A percentile compares a stretch with the other conserved stretches of the same genome.
Conservation (phyloP, 1,140 invertebrate species). For the Pseudomyrmex sp. region DNA sequence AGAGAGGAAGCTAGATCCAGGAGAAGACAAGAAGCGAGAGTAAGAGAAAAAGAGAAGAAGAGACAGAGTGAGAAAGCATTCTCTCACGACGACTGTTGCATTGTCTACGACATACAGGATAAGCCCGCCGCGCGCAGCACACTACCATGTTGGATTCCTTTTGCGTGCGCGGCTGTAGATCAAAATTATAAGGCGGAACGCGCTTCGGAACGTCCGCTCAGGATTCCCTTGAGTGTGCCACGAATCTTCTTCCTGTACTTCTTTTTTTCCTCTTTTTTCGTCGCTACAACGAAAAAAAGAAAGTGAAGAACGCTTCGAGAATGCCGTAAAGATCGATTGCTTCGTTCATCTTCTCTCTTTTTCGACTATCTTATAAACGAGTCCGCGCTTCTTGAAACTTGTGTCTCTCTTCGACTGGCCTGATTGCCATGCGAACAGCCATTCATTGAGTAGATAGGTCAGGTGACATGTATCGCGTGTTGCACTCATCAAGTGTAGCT, state of each 20-base stretch:
- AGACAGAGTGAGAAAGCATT: constrained; percentile 58
- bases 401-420: constrained; percentile 26
- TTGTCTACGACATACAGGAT: constrained; percentile 76
- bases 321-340: constrained; percentile 48
- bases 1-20: not conserved
- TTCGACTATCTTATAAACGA: constrained; percentile 47
- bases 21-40: constrained; percentile 31
- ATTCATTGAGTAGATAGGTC: constrained; percentile 55
- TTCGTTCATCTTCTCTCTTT: constrained; percentile 44
- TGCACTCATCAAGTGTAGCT: constrained; percentile 36
- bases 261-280: not conserved
- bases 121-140: constrained; percentile 48
- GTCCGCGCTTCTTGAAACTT: constrained; percentile 51
- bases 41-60: constrained; percentile 57
- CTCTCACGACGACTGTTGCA: constrained; percentile 61
- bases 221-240: constrained; percentile 43
- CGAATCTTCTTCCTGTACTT: constrained; percentile 15
- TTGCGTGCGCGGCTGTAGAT: constrained; percentile 70
- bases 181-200: constrained; percentile 80
- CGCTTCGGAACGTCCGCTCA: constrained; percentile 60
- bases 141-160: constrained; percentile 80
- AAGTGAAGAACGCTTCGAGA: constrained; percentile 30
- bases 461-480: constrained; percentile 68
- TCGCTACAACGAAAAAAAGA: constrained; percentile 36
- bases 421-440: constrained; percentile 42